phyloP scores from a whole-genome alignment of 2,888 invertebrate species.

The Heliconius hortense region DNA sequence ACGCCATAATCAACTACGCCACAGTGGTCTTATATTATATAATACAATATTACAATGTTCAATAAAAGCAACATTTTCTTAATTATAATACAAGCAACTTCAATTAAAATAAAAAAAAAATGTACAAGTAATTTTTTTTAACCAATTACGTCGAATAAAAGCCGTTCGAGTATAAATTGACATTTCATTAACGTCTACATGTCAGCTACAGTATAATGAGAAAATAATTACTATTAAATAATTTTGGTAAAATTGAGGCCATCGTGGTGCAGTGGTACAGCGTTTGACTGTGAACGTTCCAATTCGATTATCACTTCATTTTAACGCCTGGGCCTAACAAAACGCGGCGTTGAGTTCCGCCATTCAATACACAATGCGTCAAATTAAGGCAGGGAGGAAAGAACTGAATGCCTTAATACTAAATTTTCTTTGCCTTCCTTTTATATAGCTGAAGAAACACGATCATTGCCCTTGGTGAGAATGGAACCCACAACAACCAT shows the following conservation, averaged over 20 bases:
- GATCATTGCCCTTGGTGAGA: not conserved
- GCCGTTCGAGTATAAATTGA: constrained; percentile 14
- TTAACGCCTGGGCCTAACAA: not conserved
- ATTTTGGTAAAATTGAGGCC: not conserved
- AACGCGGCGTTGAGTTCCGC: not conserved
- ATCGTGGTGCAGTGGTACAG: not conserved
- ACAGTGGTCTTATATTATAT: too few species aligned
- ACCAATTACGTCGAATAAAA: constrained; percentile 15
- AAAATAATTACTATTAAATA: constrained; percentile 14
- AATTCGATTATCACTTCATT: too few species aligned
- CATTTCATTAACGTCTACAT: constrained; percentile 25
- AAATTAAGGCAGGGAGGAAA: not conserved
- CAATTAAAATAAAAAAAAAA: constrained; percentile 11
- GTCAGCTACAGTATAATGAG: constrained; percentile 22
- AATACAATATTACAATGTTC: not conserved
- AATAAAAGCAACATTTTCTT: not conserved
- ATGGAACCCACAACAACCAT: not conserved
- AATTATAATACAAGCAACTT: not conserved
- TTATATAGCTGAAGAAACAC: not conserved
- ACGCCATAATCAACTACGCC: not conserved
- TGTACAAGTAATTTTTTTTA: constrained; percentile 11
- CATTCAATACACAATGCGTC: not conserved
- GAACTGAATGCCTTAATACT: not conserved
- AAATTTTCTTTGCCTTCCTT: too few species aligned
- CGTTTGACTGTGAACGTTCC: not conserved